Conservation (phyloP, 2,888 invertebrate genomes). For the Hipparchia sbordonii region DNA sequence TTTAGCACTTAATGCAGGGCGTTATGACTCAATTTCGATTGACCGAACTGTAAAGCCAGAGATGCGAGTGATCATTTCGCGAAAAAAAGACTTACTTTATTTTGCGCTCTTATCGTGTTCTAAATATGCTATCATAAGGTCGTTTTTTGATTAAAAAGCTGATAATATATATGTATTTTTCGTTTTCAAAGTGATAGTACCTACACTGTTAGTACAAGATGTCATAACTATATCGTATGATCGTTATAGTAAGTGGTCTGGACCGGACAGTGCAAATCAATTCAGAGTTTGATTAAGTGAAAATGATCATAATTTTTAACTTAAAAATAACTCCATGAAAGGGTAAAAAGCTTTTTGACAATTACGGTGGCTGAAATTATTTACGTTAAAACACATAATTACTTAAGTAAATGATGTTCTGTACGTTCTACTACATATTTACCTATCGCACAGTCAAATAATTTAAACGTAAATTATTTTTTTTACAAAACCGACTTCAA, state of each 20-base stretch:
- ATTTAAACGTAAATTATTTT: no score
- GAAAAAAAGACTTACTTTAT: slow-evolving; percentile 17
- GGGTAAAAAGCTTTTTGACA: no score
- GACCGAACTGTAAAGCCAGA: slow-evolving; percentile 30
- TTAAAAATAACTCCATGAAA: no score
- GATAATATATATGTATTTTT: slow-evolving; percentile 16
- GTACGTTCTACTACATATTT: no score
- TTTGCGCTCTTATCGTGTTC: slow-evolving; percentile 14
- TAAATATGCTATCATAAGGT: neutral
- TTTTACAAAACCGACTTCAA: no score
- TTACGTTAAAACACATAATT: no score
- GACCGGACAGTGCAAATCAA: neutral
- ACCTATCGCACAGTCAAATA: no score
- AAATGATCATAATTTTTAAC: neutral
- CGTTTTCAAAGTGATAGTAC: slow-evolving; percentile 35
- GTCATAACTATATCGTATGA: slow-evolving; percentile 29
- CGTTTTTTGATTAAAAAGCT: neutral
- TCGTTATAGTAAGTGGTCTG: neutral
- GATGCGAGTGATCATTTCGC: slow-evolving; percentile 24
- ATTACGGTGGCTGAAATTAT: no score
- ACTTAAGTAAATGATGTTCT: no score
- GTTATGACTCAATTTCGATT: slow-evolving; percentile 42
- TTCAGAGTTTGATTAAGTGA: neutral
- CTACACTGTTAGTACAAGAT: slow-evolving; percentile 28
- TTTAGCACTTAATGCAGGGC: slow-evolving; percentile 38